Base-by-base conservation (phyloP, 2,113 vertebrate species). In the Agelaius phoeniceus region DNA sequence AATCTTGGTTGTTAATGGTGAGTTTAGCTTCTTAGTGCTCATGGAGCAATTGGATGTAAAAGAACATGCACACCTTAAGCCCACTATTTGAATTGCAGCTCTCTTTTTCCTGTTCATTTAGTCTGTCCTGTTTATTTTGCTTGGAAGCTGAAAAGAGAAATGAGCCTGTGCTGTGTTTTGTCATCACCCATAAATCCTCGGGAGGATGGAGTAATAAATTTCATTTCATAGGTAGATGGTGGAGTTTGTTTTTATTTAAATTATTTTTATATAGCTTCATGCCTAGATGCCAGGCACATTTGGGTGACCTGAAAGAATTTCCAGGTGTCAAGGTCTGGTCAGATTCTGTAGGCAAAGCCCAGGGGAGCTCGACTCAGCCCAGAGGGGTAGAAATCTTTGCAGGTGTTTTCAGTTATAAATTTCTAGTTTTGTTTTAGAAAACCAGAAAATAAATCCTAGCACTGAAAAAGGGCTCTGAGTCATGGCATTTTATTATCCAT, bases 141-240 rank as follows among this genome's bases (percentile, higher is more conserved):
- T 51, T 52, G 88, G 85, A 61, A 95, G 57, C 55, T 90, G 69
- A 65, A 43, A 86, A 96, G 92, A 89, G 76, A 75, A 93, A 96
- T 94, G 68, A n/a, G 28, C 39, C 69, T 87, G 37, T 75, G 49
- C 88, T 89, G 3, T 65, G 26, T 83, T 93, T 93, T 95, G 88
- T 90, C 88, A 94, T 76, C 71, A 46, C 35, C 66, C 62, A 76
- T 96, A 96, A 90, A 89, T 94, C 88, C 57, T 90, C 9, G 1
- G 27, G 57, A 84, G 44, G n/a, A 81, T 75, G 49, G 28, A 93
- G 58, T 84, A 85, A 93, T 93, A 84, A 77, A 90, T 96, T 94
- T 86, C 14, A 66, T 77, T 94, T 90, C 54, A 69, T 58, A 87
- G 80, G 27, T 74, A 81, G 61, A 65, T 48, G 43, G 31, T 89